Evolutionary conservation across 2,888 invertebrate genomes (phyloP), one percentile per base, ranked within the genome.

Genomic region (Drosophila parthenogenetica): DNA sequence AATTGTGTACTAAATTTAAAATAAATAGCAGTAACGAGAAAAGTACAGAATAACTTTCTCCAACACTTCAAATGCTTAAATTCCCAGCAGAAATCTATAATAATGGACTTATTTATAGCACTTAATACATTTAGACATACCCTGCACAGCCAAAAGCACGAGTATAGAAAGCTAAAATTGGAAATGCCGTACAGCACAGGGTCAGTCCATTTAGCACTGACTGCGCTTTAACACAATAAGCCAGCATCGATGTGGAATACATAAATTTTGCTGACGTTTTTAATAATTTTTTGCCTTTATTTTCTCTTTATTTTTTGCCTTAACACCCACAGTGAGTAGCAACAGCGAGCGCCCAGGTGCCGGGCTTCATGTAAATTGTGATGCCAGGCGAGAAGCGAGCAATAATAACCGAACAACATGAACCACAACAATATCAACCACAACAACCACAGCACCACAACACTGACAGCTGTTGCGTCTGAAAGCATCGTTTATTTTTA

Each of bases 401-500:
- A 61, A 51, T 39, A 54, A 64, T 49, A 61, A 54, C 54, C 48
- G 45, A 48, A 45, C 35, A 46, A 51, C 65, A 60, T 29, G 29
- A 29, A 29, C 29, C 29, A 29, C 29, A 29, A 29, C 35, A 63
- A 66, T 67, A 64, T 39, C 42, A 66, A 39, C 51, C 22, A 45
- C 32, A 29, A 29, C 29, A 48, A 60, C 73, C 66, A 35, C 67
- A 80, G 29, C 29, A 70, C 81, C 67, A 29, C 69, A 77, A 45
- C 62, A 69, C 71, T 68, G 73, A 71, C 82, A 82, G 86, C 88
- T 82, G 82, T 74, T 82, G 69, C 60, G 54, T 43, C 39, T 48
- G 37, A 64, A 32, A 64, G 64, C 69, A 69, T 60, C 51, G 69
- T 55, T 68, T 53, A 63, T 43, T 68, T 69, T 75, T 75, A 73